phyloP scores from a whole-genome alignment of 2,113 vertebrate species.

The Hippotragus niger region DNA sequence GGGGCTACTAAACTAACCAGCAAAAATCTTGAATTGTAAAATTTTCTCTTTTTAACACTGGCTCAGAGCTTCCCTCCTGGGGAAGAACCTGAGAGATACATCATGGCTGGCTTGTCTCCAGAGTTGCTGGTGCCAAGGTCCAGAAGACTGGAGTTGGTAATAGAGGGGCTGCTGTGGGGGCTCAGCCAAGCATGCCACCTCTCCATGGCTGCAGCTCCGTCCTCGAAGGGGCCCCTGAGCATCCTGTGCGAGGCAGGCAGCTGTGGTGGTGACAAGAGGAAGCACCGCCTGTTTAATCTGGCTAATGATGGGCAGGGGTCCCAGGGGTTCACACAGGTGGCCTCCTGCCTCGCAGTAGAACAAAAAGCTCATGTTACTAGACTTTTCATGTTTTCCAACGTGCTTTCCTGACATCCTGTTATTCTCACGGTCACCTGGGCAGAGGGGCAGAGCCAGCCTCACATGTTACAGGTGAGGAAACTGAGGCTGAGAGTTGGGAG shows the following conservation, averaged over 20 bases:
- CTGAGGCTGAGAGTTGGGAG: not conserved
- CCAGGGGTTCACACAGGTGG: constrained; percentile 15
- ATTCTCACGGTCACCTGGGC: not conserved
- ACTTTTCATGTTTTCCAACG: not conserved
- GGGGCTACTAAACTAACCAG: not conserved
- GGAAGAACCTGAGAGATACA: no score
- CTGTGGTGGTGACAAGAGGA: not conserved
- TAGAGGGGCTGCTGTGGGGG: not conserved
- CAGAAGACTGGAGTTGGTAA: rapidly evolving
- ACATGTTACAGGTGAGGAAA: not conserved
- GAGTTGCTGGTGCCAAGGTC: not conserved
- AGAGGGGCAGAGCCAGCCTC: not conserved
- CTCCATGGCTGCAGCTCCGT: not conserved
- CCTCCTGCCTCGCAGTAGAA: not conserved
- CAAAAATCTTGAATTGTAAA: not conserved
- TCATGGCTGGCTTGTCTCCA: not conserved
- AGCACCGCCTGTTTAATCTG: constrained; percentile 34
- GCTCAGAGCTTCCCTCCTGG: not conserved
- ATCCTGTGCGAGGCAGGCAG: not conserved
- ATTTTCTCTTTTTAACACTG: not conserved
- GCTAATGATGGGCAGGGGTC: constrained; percentile 37
- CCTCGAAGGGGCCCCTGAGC: not conserved
- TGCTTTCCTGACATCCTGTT: not conserved
- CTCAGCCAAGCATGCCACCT: not conserved
- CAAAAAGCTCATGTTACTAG: not conserved